Conservation (phyloP, 1,140 invertebrate species). For the Ruditapes philippinarum region DNA sequence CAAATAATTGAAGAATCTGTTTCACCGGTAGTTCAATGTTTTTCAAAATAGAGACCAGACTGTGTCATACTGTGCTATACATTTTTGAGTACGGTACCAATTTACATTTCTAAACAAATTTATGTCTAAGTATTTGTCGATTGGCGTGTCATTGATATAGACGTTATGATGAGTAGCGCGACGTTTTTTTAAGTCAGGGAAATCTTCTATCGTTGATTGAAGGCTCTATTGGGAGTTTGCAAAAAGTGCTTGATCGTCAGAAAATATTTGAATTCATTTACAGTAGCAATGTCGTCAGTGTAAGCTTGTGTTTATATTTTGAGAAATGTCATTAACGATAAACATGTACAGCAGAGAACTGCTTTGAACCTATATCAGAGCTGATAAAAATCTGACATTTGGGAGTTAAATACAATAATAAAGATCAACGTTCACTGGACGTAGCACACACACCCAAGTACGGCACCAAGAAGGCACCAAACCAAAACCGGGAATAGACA, state of each 20-base stretch:
- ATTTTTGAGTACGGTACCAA: slow-evolving; percentile 10
- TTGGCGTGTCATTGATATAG: neutral
- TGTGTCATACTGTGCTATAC: neutral
- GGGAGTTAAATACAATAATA: no score
- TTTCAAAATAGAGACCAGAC: neutral
- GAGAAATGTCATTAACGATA: slow-evolving; percentile 36
- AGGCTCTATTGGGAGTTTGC: neutral
- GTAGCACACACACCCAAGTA: no score
- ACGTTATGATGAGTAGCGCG: slow-evolving; percentile 2
- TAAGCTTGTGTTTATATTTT: slow-evolving; percentile 12
- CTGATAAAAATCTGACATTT: neutral
- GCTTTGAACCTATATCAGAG: neutral
- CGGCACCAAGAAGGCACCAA: no score
- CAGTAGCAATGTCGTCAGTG: slow-evolving; percentile 4
- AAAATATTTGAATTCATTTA: slow-evolving; percentile 9
- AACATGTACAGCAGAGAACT: neutral
- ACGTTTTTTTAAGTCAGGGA: neutral
- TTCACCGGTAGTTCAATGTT: neutral
- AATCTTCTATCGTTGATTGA: neutral
- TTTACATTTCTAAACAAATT: slow-evolving; percentile 14
- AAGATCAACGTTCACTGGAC: no score
- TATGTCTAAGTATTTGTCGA: slow-evolving; percentile 31
- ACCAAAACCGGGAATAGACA: no score
- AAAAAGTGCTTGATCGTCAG: slow-evolving; percentile 17
- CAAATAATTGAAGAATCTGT: neutral